Conservation (phyloP, 2,888 invertebrate species). For the Epicampocera succincta region DNA sequence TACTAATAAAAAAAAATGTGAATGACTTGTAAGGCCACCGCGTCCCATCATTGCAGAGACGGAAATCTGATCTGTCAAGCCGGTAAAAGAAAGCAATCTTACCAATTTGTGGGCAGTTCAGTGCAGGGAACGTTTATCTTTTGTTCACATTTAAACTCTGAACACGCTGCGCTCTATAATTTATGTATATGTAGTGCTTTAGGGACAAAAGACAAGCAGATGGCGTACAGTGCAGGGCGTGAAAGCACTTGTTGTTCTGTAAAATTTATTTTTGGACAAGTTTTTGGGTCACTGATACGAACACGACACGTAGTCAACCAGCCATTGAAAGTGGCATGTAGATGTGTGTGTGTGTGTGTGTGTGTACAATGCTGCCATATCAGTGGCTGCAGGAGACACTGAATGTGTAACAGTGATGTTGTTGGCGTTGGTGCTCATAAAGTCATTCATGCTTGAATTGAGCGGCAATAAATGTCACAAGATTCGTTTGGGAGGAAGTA, state of each 20-base stretch:
- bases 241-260: conserved; percentile 47
- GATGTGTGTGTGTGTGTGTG: background rate
- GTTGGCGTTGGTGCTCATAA: conserved; percentile 44
- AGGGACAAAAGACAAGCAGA: conserved; percentile 17
- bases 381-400: conserved; percentile 2
- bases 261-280: conserved; percentile 26
- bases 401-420: background rate
- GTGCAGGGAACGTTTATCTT: background rate
- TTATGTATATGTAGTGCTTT: conserved; percentile 49
- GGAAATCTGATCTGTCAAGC: too few relatives aligned
- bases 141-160: conserved; percentile 35
- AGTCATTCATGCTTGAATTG: conserved; percentile 68
- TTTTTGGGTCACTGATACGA: conserved; percentile 36
- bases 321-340: conserved; percentile 6
- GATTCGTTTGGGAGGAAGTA: conserved; percentile 80
- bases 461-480: conserved; percentile 80
- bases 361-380: background rate
- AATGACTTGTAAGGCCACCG: too few relatives aligned
- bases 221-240: conserved; percentile 31
- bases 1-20: too few relatives aligned
- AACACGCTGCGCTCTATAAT: conserved; percentile 62
- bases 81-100: too few relatives aligned
- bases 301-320: conserved; percentile 36
- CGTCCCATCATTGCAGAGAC: too few relatives aligned
- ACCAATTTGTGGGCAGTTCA: too few relatives aligned